phyloP scores from a whole-genome alignment of 2,113 vertebrate genomes.

The Taxidea taxus region DNA sequence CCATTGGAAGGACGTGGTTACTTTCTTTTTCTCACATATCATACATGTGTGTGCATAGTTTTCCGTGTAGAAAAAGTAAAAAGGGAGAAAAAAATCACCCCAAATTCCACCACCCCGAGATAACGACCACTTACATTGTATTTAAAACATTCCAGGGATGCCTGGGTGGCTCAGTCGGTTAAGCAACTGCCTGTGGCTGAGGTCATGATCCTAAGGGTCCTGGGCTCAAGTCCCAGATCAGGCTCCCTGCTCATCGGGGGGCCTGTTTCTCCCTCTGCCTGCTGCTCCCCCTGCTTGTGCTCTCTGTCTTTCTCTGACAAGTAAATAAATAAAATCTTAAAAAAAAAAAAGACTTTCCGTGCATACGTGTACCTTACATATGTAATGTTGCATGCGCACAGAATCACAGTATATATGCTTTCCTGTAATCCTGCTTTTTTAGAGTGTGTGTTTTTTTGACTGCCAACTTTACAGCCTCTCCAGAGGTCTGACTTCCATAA shows the following conservation, averaged over 20 bases:
- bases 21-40: not conserved
- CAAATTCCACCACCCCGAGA: not conserved
- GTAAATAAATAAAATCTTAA: too few species aligned
- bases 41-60: not conserved
- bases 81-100: not conserved
- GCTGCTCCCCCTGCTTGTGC: too few species aligned
- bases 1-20: not conserved
- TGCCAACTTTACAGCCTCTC: not conserved
- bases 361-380: not conserved
- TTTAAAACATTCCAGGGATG: not conserved
- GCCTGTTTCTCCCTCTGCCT: too few species aligned
- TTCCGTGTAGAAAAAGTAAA: not conserved
- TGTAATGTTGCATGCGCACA: not conserved
- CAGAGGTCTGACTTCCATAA: slow-evolving; percentile 48
- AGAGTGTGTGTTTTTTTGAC: not conserved
- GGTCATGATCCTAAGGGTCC: too few species aligned
- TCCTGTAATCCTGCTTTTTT: not conserved
- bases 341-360: too few species aligned
- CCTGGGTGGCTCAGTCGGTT: too few species aligned
- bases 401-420: not conserved
- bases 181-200: too few species aligned
- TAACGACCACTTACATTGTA: not conserved
- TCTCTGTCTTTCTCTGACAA: too few species aligned
- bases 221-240: too few species aligned
- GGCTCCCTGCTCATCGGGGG: too few species aligned